Conservation (phyloP, 2,797 vertebrate species). For the Lacerta viridis region DNA sequence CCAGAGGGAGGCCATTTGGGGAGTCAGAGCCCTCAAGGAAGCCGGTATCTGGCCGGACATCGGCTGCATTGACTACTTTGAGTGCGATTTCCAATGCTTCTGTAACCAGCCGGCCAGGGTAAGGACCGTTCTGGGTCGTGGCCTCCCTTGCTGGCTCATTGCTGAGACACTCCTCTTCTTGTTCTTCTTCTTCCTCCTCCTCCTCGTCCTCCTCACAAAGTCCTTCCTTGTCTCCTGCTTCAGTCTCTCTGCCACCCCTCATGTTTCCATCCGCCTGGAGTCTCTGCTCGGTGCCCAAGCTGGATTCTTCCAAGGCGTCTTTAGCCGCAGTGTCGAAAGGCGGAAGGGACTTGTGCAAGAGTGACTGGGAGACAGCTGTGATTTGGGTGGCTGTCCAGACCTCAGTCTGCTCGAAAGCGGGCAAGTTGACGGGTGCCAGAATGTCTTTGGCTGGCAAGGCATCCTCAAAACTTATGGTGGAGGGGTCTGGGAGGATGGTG, state of each 20-base stretch:
- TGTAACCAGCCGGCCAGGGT: constrained; percentile 48
- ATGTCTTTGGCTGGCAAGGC: accelerated
- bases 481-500: accelerated
- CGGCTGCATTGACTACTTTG: neutral
- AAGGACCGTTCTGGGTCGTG: accelerated
- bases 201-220: accelerated
- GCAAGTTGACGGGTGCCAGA: accelerated
- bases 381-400: neutral
- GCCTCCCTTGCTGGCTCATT: accelerated
- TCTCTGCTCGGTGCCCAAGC: neutral
- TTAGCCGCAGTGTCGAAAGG: neutral
- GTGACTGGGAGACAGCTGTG: neutral
- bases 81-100: constrained; percentile 35
- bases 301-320: neutral
- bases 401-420: accelerated
- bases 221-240: accelerated
- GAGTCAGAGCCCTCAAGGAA: neutral
- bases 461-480: accelerated
- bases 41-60: neutral
- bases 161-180: accelerated
- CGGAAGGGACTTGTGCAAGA: accelerated
- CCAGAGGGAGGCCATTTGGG: neutral
- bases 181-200: accelerated
- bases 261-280: neutral
- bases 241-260: accelerated